Conservation (phyloP, 2,797 vertebrate genomes). For the Halcyon chelicuti region DNA sequence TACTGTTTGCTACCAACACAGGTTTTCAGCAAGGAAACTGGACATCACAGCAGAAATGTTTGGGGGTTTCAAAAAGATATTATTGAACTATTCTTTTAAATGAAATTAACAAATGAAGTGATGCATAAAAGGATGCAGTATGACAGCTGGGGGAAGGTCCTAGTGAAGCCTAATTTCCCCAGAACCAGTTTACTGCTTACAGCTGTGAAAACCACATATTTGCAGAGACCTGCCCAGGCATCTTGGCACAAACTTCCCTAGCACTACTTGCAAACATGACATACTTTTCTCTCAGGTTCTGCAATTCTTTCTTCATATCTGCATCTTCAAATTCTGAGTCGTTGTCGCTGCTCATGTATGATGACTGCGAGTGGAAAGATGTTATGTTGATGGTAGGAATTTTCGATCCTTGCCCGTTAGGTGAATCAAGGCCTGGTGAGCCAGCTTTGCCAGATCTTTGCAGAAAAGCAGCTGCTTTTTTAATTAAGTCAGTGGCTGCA, state of each 20-base stretch:
- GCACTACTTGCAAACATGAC: conserved; percentile 14
- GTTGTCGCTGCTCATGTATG: conserved; percentile 96
- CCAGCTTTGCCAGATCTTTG: conserved; percentile 86
- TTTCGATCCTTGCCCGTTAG: conserved; percentile 82
- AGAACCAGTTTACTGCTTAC: background rate
- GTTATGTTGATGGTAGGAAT: conserved; percentile 83
- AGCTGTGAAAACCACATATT: background rate
- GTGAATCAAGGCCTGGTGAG: conserved; percentile 86
- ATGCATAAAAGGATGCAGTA: background rate
- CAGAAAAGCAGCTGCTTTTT: conserved; percentile 91
- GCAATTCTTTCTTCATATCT: conserved; percentile 93
- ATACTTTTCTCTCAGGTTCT: conserved; percentile 94
- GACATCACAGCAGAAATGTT: fast-evolving
- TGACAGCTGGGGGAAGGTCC: background rate
- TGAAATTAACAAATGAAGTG: background rate
- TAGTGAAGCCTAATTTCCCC: background rate
- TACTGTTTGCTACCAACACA: background rate
- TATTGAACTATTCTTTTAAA: background rate
- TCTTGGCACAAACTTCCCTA: background rate
- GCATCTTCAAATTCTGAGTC: conserved; percentile 97
- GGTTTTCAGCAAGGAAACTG: background rate
- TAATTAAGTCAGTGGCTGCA: conserved; percentile 90
- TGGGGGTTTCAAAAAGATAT: background rate
- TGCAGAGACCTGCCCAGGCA: background rate
- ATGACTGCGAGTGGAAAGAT: conserved; percentile 86